phyloP scores from a whole-genome alignment of 1,140 invertebrate species.

The Scaptomyza pallida region DNA sequence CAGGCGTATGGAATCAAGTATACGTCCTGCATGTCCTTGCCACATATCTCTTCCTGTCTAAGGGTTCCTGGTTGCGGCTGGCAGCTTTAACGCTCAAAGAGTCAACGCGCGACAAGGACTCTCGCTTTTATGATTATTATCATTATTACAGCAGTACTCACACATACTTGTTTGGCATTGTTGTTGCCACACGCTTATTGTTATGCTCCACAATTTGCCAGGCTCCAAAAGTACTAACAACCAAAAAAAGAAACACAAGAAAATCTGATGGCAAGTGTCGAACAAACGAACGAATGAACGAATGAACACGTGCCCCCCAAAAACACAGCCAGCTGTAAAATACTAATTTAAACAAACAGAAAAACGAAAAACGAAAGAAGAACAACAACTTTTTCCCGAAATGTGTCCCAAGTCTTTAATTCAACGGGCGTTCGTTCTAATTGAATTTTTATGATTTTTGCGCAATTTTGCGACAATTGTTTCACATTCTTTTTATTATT shows the following conservation, averaged over 20 bases:
- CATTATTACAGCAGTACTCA: conserved; percentile 58
- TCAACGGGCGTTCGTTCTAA: conserved; percentile 40
- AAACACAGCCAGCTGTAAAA: conserved; percentile 8
- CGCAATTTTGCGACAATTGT: conserved; percentile 31
- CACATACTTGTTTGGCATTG: conserved; percentile 24
- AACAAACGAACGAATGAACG: neutral
- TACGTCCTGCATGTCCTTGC: conserved; percentile 43
- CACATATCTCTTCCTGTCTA: conserved; percentile 20
- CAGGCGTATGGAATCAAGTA: neutral
- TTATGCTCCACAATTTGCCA: conserved; percentile 55
- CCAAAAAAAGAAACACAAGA: conserved; percentile 25
- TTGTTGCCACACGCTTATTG: conserved; percentile 44
- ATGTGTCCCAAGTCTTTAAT: conserved; percentile 49
- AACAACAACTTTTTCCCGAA: conserved; percentile 26
- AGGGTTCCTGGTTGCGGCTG: conserved; percentile 20
- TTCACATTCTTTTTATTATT: conserved; percentile 14
- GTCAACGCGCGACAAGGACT: conserved; percentile 51
- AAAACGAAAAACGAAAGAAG: conserved; percentile 4
- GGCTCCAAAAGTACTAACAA: conserved; percentile 28
- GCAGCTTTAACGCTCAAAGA: conserved; percentile 54
- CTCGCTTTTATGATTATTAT: conserved; percentile 69
- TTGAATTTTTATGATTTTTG: conserved; percentile 49
- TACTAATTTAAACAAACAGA: conserved; percentile 31
- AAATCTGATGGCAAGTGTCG: conserved; percentile 28
- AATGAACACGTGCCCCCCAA: conserved; percentile 26